phyloP scores from a whole-genome alignment of 2,888 invertebrate genomes.

The Drosophila rellima region DNA sequence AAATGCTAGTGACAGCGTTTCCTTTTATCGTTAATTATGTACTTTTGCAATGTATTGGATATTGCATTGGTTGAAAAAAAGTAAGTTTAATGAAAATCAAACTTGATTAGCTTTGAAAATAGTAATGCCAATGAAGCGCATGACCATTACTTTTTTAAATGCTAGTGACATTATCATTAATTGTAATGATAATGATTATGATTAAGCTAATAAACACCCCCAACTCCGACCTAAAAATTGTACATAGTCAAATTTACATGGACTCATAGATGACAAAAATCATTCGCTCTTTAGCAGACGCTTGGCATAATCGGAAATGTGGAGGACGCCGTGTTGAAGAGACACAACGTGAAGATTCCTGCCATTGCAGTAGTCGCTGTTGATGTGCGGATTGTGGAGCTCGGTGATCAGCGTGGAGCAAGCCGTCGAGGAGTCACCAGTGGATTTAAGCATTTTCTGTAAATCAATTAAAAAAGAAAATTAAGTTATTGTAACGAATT shows the following conservation, averaged over 20 bases:
- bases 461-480: not conserved
- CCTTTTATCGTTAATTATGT: too few species aligned
- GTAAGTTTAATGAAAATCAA: too few species aligned
- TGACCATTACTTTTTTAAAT: too few species aligned
- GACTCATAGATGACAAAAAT: not conserved
- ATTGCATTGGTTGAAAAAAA: too few species aligned
- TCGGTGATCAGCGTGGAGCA: constrained; percentile 88
- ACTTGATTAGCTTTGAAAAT: too few species aligned
- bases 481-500: not conserved
- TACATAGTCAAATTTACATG: not conserved
- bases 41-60: too few species aligned
- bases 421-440: constrained; percentile 88
- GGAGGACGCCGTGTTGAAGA: constrained; percentile 78
- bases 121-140: too few species aligned
- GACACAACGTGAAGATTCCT: constrained; percentile 87
- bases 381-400: constrained; percentile 87
- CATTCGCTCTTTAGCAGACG: not conserved
- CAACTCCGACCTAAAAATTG: too few species aligned
- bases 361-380: constrained; percentile 86
- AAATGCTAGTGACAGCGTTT: too few species aligned
- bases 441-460: constrained; percentile 83
- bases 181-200: too few species aligned
- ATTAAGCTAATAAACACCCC: too few species aligned
- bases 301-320: constrained; percentile 80
- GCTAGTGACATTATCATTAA: too few species aligned